Evolutionary conservation across 2,797 vertebrate genomes (phyloP), one percentile per base, ranked within the genome.

Genomic region (Amazona ochrocephala): DNA sequence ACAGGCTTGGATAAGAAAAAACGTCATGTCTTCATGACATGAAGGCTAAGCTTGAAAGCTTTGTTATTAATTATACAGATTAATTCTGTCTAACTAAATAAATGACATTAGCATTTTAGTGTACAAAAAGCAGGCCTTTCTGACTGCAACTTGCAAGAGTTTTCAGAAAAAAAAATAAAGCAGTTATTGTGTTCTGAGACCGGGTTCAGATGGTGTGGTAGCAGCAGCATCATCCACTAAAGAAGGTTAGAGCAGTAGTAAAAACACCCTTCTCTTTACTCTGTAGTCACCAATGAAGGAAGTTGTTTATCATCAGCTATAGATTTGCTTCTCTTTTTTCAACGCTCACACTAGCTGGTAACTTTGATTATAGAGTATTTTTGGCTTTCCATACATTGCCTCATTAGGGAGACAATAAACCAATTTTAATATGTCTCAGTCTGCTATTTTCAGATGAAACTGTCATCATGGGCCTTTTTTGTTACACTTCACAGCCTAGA

Each of bases 41-140:
- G 85, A 61, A 84, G 97, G 96, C 97, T 96, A 79, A 87, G 92
- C 96, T 97, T 97, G 96, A 97, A 98, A 96, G 96, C 95, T 97
- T 70, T 98, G 98, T 98, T 98, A 98, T 97, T 97, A 96, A 97
- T 97, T 97, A 97, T 96, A 97, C 96, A 97, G 97, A 97, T 95
- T 95, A 98, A 98, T 98, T 98, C 97, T 97, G 94, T 97, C 95
- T 91, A 58, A 95, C 73, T 97, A 96, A 92, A 98, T 91, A 96
- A 97, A 97, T 97, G 75, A 94, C 76, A 88, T 94, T 48, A 41
- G n/a, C 64, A 86, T 97, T 97, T 97, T 87, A 93, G 79, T 4
- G 65, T 39, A 39, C 68, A 94, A 91, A 97, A 94, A 93, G 60
- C 80, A 94, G 95, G 94, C 84, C 81, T 92, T 91, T 10, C 60